These are phyloP conservation scores for Muraenolepis orangiensis DNA, from an alignment of 2,797 vertebrate genomes.

Conservation along the genomic window DNA sequence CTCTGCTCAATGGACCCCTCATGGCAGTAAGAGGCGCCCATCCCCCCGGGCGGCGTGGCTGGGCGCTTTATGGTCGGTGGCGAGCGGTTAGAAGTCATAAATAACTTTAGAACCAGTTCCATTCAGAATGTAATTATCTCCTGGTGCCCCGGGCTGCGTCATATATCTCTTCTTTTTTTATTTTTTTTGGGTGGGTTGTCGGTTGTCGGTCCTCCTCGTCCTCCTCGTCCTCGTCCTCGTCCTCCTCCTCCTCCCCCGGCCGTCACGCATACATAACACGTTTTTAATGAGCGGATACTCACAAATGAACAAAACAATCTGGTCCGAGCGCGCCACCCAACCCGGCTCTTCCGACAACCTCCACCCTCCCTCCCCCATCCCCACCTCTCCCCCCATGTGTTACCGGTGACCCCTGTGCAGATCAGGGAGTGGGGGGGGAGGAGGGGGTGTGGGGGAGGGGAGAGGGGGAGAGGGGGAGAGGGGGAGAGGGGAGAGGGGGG, in stretches of 20 bases:
- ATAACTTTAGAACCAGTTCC: constrained; percentile 98
- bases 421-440: constrained; percentile 51
- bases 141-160: constrained; percentile 90
- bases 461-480: constrained; percentile 47
- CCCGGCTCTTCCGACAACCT: constrained; percentile 7
- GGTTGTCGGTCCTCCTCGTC: no score
- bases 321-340: constrained; percentile 51
- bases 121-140: constrained; percentile 99
- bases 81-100: constrained; percentile 98
- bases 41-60: constrained; percentile 35
- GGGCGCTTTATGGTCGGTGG: constrained; percentile 84
- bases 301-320: constrained; percentile 91
- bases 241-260: constrained; percentile 50
- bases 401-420: constrained; percentile 62
- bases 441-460: constrained; percentile 49
- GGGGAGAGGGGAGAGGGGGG: constrained; percentile 35
- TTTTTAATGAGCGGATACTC: constrained; percentile 89
- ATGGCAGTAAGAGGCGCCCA: constrained; percentile 29
- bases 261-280: constrained; percentile 97
- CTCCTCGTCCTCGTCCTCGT: constrained; percentile 1
- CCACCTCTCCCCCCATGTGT: constrained; percentile 28
- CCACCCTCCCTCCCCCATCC: constrained; percentile 16
- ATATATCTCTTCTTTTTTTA: constrained; percentile 83
- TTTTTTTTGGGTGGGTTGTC: no score
- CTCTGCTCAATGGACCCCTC: constrained; percentile 37